Evolutionary conservation across 1,140 invertebrate genomes (phyloP).

Genomic region (Ceratoteleas bidentatus): DNA sequence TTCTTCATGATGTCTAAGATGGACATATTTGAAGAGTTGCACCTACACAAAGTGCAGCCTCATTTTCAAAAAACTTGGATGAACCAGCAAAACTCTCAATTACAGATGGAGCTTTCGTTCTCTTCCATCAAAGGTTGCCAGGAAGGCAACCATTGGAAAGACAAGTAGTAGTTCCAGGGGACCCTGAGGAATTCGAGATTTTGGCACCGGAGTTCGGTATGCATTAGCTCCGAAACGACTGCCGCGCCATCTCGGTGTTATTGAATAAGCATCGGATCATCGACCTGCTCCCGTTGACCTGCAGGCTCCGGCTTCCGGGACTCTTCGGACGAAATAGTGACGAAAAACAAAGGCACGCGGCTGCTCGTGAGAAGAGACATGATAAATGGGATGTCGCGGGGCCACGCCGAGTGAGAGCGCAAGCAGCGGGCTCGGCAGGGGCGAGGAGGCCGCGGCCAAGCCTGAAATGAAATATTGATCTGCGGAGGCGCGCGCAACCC

Average conservation of each 20-base stretch:
- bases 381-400: conserved; percentile 58
- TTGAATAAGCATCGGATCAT: neutral
- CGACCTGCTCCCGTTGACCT: neutral
- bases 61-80: no score
- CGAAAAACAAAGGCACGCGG: conserved; percentile 32
- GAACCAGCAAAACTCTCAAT: no score
- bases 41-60: no score
- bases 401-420: conserved; percentile 15
- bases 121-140: no score
- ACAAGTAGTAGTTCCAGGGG: no score
- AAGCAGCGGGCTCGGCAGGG: conserved; percentile 24
- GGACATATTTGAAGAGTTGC: no score
- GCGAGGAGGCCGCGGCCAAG: conserved; percentile 67
- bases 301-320: neutral
- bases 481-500: conserved; percentile 79
- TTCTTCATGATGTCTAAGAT: no score
- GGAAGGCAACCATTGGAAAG: no score
- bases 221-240: no score
- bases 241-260: neutral
- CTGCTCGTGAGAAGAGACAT: conserved; percentile 43
- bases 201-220: no score
- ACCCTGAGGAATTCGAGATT: no score
- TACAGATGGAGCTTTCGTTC: no score
- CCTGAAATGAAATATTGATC: conserved; percentile 81
- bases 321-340: conserved; percentile 2